Evolutionary conservation across 92 coral and sea anemone species (phyloP), one percentile per base, ranked within the genome.

Genomic region (Siderastrea radians): DNA sequence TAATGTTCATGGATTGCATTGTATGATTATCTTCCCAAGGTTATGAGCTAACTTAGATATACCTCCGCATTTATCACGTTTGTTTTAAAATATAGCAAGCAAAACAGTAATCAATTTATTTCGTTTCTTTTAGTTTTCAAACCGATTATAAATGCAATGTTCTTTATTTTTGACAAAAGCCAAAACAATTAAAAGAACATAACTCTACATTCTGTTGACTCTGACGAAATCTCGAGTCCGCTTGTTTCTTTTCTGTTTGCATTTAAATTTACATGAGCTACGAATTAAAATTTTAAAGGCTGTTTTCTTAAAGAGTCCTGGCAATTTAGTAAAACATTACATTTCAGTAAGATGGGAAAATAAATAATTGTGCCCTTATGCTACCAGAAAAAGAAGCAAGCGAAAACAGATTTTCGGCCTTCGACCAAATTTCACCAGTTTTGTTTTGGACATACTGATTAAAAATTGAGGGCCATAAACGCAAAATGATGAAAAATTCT

Each of bases 331-430:
- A 69, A 52, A 5, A 82, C 61, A 26, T 26, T 26, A 70, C n/a
- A 43, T 12, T 72, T 51, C 45, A 51, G 43, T 82, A 82, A 70
- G 71, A 11, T 72, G 59, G 70, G 79, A 58, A 82, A 58, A 19
- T 13, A 19, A 17, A 58, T 19, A 9, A 49, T 17, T 6, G 7
- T 48, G 3, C 46, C 54, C 69, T 58, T 83, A 14, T 72, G 79
- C 48, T 49, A 57, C 78, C 47, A 12, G 50, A 54, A 12, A 15
- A 44, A 16, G 45, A 10, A 5, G 3, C 3, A 68, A 7, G 45
- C 17, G 60, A 52, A 50, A 52, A 19, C 48, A 53, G 59, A 52
- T 3, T 14, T 49, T 50, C n/a, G 43, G 44, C 49, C 12, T 78
- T 7, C 9, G 8, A 15, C 57, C n/a, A 17, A 54, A 52, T 14